Evolutionary conservation across 2,113 vertebrate genomes (phyloP), one percentile per base, ranked within the genome.

Genomic region (Ptychochromis oligacanthus): DNA sequence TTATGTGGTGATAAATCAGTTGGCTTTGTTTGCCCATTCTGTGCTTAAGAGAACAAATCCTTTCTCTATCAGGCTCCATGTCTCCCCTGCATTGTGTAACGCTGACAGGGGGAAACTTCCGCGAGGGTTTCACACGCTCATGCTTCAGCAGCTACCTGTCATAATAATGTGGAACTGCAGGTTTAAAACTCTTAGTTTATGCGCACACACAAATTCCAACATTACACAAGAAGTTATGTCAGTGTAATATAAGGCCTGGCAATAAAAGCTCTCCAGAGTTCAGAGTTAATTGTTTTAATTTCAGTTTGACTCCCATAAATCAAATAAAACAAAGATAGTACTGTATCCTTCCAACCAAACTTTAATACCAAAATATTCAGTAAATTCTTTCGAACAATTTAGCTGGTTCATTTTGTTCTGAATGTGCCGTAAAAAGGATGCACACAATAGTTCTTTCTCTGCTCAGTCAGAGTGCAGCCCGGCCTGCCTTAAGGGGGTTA

Each of bases 1-100:
- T 80, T 75, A 87, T 80, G 36, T 17, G 57, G 24, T 6, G 3
- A 67, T 90, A 90, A 88, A 89, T 91, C 87, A 84, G 31, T n/a
- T 4, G 34, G 28, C 18, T 62, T 62, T 86, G 61, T 86, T 85
- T 88, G 61, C 52, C 24, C 20, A 8, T 40, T 80, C 15, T 52
- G 43, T 83, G 40, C 6, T 31, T 72, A 11, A 78, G 28, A 43
- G 36, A 15, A 75, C 17, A 75, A 61, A 38, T 38, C 49, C 6
- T 85, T 17, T 57, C 40, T 82, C 36, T 24, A 22, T 84, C 75
- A 82, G 17, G 65, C 8, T 60, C 6, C 3, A 4, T 20, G 2
- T 79, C 52, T 60, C 58, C 13, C 31, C 43, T 28, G 13, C n/a
- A 5, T 83, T 84, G 59, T 76, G 36, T 61, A 54, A 82, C 34